Evolutionary conservation across 2,113 vertebrate genomes (phyloP), one percentile per base, ranked within the genome.

Genomic region (Seriola quinqueradiata): DNA sequence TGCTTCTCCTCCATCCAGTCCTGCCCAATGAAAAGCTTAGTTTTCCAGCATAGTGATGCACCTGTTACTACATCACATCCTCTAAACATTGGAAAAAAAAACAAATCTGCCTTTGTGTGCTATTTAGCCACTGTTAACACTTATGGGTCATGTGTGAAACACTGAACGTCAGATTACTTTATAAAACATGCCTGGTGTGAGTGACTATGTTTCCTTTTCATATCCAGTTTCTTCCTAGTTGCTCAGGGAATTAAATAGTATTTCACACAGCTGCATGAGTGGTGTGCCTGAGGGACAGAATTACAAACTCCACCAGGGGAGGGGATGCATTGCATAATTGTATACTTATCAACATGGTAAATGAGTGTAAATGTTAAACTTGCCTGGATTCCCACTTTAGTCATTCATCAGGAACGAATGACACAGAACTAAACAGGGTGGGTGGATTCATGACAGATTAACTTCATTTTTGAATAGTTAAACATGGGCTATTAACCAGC

Each of bases 121-220:
- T 17, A 3, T 16, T 70, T 13, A 28, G 3, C 59, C 8, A 13
- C 74, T 40, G 78, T 52, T 71, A 70, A 74, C 72, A 69, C 25
- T 23, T 21, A 4, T 12, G 16, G 0, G 0, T 21, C 40, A 58
- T 54, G 54, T 71, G 44, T 77, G 23, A 78, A 82, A 80, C 17
- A n/a, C 13, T 25, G 59, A 76, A 65, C 65, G 34, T 25, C 42
- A 73, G 64, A 42, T 79, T 38, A 40, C 40, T 52, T 25, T 57
- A 25, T 72, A 61, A 73, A 70, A 80, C n/a, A 61, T 58, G 46
- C 21, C 50, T 67, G 60, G 6, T 65, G 36, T 17, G 19, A 71
- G n/a, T 48, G 80, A 70, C 55, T 57, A 34, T 46, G 72, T 63
- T 84, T 88, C 81, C 79, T 78, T 86, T 89, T 86, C 70, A 83